Evolutionary conservation across 2,888 invertebrate genomes (phyloP).

Genomic region (Abrostola tripartita): DNA sequence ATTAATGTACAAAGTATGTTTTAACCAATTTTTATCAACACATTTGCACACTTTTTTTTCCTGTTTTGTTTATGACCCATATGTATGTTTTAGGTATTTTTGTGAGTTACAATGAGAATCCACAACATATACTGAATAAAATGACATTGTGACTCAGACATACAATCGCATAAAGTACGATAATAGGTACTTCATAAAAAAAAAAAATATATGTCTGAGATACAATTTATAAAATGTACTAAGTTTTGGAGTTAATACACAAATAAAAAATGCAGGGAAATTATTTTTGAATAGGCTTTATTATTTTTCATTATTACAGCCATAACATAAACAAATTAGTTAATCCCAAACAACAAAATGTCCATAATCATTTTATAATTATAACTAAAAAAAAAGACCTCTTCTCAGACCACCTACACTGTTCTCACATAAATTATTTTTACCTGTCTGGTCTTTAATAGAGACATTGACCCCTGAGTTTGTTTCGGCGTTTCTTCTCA

Average conservation of each 20-base stretch:
- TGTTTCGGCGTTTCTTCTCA: no score
- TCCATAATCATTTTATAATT: neutral
- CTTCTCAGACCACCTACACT: no score
- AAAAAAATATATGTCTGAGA: constrained; percentile 12
- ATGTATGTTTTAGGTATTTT: constrained; percentile 6
- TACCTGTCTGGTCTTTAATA: no score
- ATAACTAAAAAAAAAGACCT: neutral
- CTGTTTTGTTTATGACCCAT: no score
- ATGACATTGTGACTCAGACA: constrained; percentile 15
- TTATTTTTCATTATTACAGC: neutral
- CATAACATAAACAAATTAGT: neutral
- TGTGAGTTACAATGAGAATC: constrained; percentile 6
- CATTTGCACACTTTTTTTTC: no score
- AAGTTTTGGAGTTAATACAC: constrained; percentile 4
- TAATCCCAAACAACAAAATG: neutral
- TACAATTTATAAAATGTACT: constrained; percentile 9
- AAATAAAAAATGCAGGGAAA: constrained; percentile 7
- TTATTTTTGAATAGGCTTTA: neutral
- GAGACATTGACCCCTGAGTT: no score
- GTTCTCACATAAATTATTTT: no score
- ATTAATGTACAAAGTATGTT: no score
- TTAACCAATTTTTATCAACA: no score
- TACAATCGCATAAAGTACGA: constrained; percentile 7
- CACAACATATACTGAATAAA: neutral
- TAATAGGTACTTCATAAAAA: constrained; percentile 1